Percentiles rank a stretch among this genome's conserved stretches.
Conservation (phyloP, 2,888 invertebrate genomes). For the Biston stratarius region DNA sequence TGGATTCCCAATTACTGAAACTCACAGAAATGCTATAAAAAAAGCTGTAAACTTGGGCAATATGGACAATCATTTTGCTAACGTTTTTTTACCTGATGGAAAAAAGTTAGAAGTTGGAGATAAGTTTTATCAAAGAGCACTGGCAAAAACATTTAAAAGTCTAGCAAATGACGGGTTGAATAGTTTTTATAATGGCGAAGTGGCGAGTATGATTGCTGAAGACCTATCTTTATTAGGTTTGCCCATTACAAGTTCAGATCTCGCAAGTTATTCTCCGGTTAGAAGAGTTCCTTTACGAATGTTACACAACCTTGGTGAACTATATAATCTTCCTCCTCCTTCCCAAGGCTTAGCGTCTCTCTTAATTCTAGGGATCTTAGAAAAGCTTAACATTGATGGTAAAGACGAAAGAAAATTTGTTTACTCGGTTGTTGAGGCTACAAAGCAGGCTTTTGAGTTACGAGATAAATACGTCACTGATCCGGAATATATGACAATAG, state of each 20-base stretch:
- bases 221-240: constrained; percentile 69
- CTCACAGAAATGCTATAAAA: constrained; percentile 49
- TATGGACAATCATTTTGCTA: constrained; percentile 53
- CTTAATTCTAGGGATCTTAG: constrained; percentile 71
- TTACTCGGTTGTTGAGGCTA: constrained; percentile 74
- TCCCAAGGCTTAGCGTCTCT: constrained; percentile 77
- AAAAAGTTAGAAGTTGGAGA: constrained; percentile 63
- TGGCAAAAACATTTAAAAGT: constrained; percentile 66
- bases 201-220: constrained; percentile 68
- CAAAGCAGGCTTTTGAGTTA: constrained; percentile 66
- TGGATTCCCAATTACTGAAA: constrained; percentile 67
- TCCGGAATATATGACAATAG: constrained; percentile 68
- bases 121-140: constrained; percentile 63
- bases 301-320: constrained; percentile 65
- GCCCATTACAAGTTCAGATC: constrained; percentile 72
- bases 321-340: constrained; percentile 77
- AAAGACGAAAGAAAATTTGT: constrained; percentile 71
- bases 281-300: constrained; percentile 69
- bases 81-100: constrained; percentile 62
- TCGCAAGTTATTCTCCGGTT: constrained; percentile 65
- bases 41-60: constrained; percentile 17
- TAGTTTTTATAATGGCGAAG: constrained; percentile 72
- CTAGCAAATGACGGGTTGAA: constrained; percentile 68
- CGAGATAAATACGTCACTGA: constrained; percentile 72
- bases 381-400: constrained; percentile 69